Base-by-base conservation (phyloP, 2,888 invertebrate genomes). In the Sphaeridia pumilis region DNA sequence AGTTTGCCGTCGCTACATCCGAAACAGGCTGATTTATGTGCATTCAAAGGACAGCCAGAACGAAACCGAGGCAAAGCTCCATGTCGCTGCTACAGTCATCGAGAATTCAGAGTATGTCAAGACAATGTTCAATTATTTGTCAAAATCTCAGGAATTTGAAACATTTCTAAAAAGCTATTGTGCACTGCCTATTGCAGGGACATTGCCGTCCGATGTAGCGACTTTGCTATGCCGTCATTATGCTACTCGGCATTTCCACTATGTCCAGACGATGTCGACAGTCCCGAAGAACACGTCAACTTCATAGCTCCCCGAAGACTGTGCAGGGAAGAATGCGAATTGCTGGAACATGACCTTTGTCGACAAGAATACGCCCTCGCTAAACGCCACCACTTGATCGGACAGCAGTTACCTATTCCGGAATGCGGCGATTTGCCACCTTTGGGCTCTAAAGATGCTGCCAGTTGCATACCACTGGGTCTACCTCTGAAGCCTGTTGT, bases 181-280 rank as follows among this genome's bases (percentile, higher is more conserved):
- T n/a, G n/a, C n/a, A n/a, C n/a, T n/a, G n/a, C n/a, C n/a, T n/a
- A n/a, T n/a, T n/a, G n/a, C 67, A 82, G 82, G 54, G 87, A 90
- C 64, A 81, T 92, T 67, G 84, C 90, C 61, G 75, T 79, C 49
- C 82, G 84, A 60, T 95, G 94, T 71, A 82, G 83, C 65, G 82
- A 83, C 50, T 94, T 84, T 72, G 93, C 90, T 1, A 76, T 86
- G 55, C 92, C 92, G 0, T 88, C 90, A 58, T 74, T 94, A 28
- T 95, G 95, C 69, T 90, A 84, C 68, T 88, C 89, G 41, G 86
- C 88, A 21, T 87, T 94, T 70, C 93, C 93, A 1, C 78, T 92
- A 52, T 95, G 95, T 69, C 80, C 85, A 61, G 80, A 84, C 36
- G 67, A 57, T 20, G 52, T 55, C 34, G 56, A 58, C 10, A 52